phyloP scores from a whole-genome alignment of 2,888 invertebrate genomes.

The Amaurobius ferox region DNA sequence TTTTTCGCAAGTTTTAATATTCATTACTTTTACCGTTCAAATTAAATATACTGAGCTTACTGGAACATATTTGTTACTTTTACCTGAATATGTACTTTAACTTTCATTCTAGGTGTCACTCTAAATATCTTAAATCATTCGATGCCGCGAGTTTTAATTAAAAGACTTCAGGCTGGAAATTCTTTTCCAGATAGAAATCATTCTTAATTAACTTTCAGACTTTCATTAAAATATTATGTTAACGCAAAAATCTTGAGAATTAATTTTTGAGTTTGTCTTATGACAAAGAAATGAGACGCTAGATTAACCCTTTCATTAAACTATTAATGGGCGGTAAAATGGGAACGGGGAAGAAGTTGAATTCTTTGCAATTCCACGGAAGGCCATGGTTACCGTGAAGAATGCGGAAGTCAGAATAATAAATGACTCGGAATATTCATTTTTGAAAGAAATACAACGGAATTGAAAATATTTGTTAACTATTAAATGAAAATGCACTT shows the following conservation, averaged over 20 bases:
- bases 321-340: not conserved
- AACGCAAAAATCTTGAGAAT: not conserved
- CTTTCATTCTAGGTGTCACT: not conserved
- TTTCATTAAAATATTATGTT: slow-evolving; percentile 7
- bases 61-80: too few relatives aligned
- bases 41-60: too few relatives aligned
- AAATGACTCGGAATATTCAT: too few relatives aligned
- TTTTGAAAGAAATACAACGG: too few relatives aligned
- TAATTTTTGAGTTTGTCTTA: not conserved
- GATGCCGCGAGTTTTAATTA: not conserved
- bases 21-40: too few relatives aligned
- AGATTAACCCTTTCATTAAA: slow-evolving; percentile 2
- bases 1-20: too few relatives aligned
- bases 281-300: not conserved
- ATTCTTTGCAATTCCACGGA: too few relatives aligned
- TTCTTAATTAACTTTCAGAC: slow-evolving; percentile 2
- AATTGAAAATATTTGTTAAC: too few relatives aligned
- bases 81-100: not conserved
- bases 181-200: not conserved
- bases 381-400: too few relatives aligned
- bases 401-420: too few relatives aligned
- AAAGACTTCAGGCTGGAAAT: not conserved
- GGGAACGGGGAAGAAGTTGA: too few relatives aligned
- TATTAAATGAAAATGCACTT: too few relatives aligned
- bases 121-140: not conserved